Evolutionary conservation across 1,140 invertebrate species (phyloP), one percentile per base, ranked within the genome.

Genomic region (Globodera ellingtonae): DNA sequence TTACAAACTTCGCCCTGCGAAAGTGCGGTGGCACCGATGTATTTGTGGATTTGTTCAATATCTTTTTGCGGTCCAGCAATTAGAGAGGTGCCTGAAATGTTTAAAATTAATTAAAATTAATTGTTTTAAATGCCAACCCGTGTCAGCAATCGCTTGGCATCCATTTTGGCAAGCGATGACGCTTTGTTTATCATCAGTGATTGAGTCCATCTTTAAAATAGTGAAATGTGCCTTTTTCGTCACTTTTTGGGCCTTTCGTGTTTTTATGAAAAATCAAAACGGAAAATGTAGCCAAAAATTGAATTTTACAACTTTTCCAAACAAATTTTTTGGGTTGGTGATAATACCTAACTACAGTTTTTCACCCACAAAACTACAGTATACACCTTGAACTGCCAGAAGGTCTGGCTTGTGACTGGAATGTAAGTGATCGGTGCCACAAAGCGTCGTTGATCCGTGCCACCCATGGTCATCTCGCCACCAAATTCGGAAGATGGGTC

Each of bases 361-460:
- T 24, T 21, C 15, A 50, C 65, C 24, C 80, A 79, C 59, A 47
- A 74, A 24, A 47, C 50, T 7, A 13, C 50, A 52, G 7, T 10
- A 89, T 84, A 93, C 94, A 99, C 94, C 87, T 92, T 92, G 90
- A 99, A 97, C 92, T 99, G 96, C 97, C 97, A 99, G 90, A 99
- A 99, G 59, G 93, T 94, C 91, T 95, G 92, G 75, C 92, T 92
- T 80, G 93, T 93, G 0, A 99, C 94, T 24, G 93, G 92, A 73
- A 96, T 91, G 90, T 97, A 98, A 8, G 94, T 96, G 89, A 99
- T 95, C 81, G 95, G 92, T 21, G 95, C 97, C 79, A 91, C 92
- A 90, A 97, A 98, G 89, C 97, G 93, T 50, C 87, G 80, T 35
- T 85, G 77, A 72, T 90, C 90, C 4, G 84, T 86, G 35, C 90